Conservation (phyloP, 1,140 invertebrate species). For the Plectrocnemia conspersa region DNA sequence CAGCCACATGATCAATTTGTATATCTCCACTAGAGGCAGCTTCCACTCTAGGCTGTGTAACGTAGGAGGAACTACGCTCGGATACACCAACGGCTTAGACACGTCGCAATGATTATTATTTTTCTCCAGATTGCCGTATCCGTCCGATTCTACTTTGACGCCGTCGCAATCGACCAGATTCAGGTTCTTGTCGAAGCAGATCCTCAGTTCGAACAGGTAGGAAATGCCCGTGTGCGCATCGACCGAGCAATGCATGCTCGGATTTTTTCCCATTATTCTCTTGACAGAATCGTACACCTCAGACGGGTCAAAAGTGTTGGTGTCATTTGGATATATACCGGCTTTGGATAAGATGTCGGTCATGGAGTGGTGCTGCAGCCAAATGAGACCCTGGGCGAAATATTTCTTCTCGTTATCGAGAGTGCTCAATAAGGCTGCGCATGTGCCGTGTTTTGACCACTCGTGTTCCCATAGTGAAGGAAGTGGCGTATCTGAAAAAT, state of each 20-base stretch:
- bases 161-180: conserved; percentile 57
- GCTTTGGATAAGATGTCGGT: conserved; percentile 53
- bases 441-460: conserved; percentile 82
- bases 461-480: conserved; percentile 75
- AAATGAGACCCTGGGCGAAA: conserved; percentile 62
- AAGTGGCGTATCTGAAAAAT: conserved; percentile 44
- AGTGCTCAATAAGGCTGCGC: conserved; percentile 57
- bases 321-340: conserved; percentile 56
- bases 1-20: conserved; percentile 51
- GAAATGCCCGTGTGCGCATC: conserved; percentile 53
- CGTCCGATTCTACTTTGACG: conserved; percentile 37
- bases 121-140: conserved; percentile 31
- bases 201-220: conserved; percentile 60
- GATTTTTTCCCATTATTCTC: conserved; percentile 53
- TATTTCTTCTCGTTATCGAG: conserved; percentile 68
- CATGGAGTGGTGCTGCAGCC: conserved; percentile 62
- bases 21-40: conserved; percentile 49
- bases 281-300: conserved; percentile 58
- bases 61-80: conserved; percentile 42
- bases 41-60: conserved; percentile 36
- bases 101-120: conserved; percentile 55
- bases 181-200: conserved; percentile 63
- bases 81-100: conserved; percentile 54
- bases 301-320: conserved; percentile 52
- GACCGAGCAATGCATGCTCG: conserved; percentile 58